phyloP scores from a whole-genome alignment of 2,797 vertebrate species.

The Bryconaethiops microstoma region DNA sequence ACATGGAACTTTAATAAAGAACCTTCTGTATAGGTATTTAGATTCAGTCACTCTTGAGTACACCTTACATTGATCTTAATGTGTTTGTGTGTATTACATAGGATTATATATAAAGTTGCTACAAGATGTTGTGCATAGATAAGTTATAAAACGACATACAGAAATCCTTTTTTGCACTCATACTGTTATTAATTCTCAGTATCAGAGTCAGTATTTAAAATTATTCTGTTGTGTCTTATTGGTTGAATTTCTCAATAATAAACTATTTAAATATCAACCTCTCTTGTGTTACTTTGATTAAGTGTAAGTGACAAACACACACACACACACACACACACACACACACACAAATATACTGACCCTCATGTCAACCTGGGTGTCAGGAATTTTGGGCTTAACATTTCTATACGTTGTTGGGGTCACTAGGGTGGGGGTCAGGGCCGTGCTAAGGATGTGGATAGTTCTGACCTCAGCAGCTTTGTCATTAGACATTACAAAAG shows the following conservation, averaged over 20 bases:
- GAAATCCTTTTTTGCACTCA: neutral
- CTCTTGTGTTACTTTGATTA: neutral
- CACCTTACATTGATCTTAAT: neutral
- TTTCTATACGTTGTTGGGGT: neutral
- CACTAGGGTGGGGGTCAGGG: neutral
- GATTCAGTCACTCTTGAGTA: neutral
- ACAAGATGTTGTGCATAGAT: neutral
- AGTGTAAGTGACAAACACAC: too few species aligned
- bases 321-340: neutral
- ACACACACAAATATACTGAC: neutral
- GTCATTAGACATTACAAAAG: neutral
- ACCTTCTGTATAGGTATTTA: neutral
- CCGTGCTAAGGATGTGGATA: neutral
- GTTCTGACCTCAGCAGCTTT: neutral
- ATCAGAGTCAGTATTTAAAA: constrained; percentile 5
- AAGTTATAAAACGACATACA: neutral
- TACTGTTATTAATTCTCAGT: neutral
- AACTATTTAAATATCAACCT: neutral
- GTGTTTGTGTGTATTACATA: neutral
- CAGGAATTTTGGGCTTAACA: neutral
- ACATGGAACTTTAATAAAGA: neutral
- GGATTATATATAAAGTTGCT: too few species aligned
- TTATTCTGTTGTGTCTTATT: constrained; percentile 15
- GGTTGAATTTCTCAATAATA: constrained; percentile 39
- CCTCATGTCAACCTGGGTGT: neutral